Percentiles rank a stretch among this genome's conserved stretches.
Conservation (phyloP, 2,797 vertebrate species). For the Esox masquinongy region DNA sequence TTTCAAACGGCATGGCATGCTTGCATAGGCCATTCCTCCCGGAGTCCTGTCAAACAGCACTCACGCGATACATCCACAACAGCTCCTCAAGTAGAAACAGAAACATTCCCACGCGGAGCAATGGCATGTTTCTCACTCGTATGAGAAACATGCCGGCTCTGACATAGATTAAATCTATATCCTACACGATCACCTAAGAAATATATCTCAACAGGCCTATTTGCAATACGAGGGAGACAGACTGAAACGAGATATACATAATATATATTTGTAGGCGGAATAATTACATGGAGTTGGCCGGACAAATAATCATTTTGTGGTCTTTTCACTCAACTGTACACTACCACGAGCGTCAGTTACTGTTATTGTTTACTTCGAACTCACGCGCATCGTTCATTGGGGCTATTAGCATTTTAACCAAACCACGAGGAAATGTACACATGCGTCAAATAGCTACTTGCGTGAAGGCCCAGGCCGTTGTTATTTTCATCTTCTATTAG, state of each 20-base stretch:
- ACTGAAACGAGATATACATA: neutral
- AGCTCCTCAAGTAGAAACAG: conserved; percentile 70
- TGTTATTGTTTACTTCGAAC: conserved; percentile 2
- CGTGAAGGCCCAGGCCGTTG: neutral
- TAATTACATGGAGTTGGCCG: neutral
- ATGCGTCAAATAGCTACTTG: neutral
- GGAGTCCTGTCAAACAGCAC: conserved; percentile 42
- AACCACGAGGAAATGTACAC: neutral
- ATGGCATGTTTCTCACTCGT: too few species aligned
- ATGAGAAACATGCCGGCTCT: neutral
- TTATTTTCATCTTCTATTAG: neutral
- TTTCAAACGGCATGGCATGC: conserved; percentile 19
- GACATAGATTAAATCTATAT: too few species aligned
- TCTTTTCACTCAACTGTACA: neutral
- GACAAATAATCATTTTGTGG: conserved; percentile 5
- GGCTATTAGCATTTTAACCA: neutral
- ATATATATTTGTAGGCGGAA: too few species aligned
- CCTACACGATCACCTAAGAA: too few species aligned
- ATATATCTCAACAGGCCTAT: conserved; percentile 53
- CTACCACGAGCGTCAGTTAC: neutral
- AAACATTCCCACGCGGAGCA: conserved; percentile 68
- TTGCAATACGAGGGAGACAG: neutral
- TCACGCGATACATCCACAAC: conserved; percentile 32
- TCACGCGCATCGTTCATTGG: neutral
- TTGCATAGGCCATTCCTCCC: conserved; percentile 11